Base-by-base conservation (phyloP, 2,797 vertebrate genomes). In the Mycteria americana region DNA sequence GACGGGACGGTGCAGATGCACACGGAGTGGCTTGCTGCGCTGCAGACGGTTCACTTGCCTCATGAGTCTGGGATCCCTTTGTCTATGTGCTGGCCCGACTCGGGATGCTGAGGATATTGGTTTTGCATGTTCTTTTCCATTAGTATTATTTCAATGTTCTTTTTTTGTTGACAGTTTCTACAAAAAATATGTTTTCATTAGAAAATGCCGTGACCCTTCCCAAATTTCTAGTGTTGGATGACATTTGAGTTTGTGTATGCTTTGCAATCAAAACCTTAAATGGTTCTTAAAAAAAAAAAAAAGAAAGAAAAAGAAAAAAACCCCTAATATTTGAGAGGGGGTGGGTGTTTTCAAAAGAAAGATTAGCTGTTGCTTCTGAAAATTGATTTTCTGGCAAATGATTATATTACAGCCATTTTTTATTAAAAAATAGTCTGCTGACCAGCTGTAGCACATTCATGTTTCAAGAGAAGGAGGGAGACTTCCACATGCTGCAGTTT, bases 331-430 rank as follows among this genome's bases (percentile, higher is more conserved):
- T 81, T 48, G 43, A 85, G 62, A 56, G 39, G 6, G 12, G 4
- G 11, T 23, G 24, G 30, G 22, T 88, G 24, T 95, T 96, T 95
- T 85, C 14, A 70, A 87, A 93, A 85, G 92, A 89, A 94, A 91
- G 79, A 92, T 92, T 95, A 94, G 72, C 87, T 95, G 87, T 92
- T 95, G 87, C 87, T 97, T 79, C 88, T 95, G 83, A 70, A 95
- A 96, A 95, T 63, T 90, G 79, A 85, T 86, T 95, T 96, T 96
- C 85, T 96, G 93, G 62, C 88, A 86, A 73, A 86, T 11, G 11
- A 75, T 94, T 90, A 81, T 56, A 82, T 92, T 95, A 50, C 94
- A 96, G 25, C 13, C 48, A 93, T 90, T 95, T 92, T 79, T 95
- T 77, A 95, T 92, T 93, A 79, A 94, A 88, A 93, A 87, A 70